Conservation (phyloP, 2,888 invertebrate genomes). For the Amblyjoppa fuscipennis region DNA sequence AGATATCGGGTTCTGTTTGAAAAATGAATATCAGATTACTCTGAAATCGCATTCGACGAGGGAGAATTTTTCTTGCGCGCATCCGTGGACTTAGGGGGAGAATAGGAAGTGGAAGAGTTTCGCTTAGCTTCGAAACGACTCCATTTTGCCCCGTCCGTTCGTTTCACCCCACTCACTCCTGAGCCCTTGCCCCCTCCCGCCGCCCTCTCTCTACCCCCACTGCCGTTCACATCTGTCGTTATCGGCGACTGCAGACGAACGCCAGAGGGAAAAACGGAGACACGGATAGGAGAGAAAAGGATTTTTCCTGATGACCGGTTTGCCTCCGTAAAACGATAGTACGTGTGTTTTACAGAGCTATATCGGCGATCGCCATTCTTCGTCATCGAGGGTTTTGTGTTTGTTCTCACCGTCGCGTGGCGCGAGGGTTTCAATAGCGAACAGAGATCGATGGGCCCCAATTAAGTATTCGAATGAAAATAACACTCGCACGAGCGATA, state of each 20-base stretch:
- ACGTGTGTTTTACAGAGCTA: not conserved
- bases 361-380: not conserved
- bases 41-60: not conserved
- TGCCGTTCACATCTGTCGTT: not conserved
- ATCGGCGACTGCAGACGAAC: not conserved
- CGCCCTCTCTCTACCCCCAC: no score
- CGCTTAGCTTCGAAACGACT: not conserved
- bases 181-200: not conserved
- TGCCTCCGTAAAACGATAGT: not conserved
- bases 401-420: not conserved
- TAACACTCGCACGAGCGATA: slow-evolving; percentile 5
- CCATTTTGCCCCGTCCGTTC: not conserved
- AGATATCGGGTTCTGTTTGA: not conserved
- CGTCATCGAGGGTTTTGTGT: not conserved
- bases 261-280: not conserved
- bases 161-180: not conserved
- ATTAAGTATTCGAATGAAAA: slow-evolving; percentile 49
- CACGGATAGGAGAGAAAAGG: not conserved
- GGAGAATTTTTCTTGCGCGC: no score
- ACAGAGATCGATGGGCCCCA: slow-evolving; percentile 37
- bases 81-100: no score
- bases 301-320: not conserved
- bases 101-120: not conserved
- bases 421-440: not conserved
- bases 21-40: not conserved